These are phyloP conservation scores for Psococerastis gibbosa DNA, from an alignment of 2,888 invertebrate genomes.

Conservation along the genomic window DNA sequence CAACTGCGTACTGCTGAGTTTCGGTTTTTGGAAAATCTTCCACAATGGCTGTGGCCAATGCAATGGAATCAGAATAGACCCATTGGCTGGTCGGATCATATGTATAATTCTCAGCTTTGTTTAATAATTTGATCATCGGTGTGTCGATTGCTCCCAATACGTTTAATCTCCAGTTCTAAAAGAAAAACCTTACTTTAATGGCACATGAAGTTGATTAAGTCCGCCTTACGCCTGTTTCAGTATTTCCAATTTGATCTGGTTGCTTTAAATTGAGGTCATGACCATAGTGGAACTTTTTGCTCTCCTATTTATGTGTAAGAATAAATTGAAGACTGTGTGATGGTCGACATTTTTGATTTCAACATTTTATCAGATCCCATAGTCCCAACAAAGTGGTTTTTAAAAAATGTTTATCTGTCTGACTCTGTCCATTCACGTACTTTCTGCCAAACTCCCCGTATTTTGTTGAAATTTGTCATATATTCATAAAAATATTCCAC, in stretches of 20 bases:
- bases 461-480: too few relatives aligned
- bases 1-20: constrained; percentile 5
- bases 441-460: too few relatives aligned
- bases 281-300: too few relatives aligned
- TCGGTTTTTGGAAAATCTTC: not conserved
- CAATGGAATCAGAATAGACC: constrained; percentile 7
- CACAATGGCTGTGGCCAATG: constrained; percentile 8
- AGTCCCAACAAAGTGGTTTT: too few relatives aligned
- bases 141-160: constrained; percentile 27
- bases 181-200: constrained; percentile 14
- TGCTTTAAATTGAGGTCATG: too few relatives aligned
- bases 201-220: too few relatives aligned
- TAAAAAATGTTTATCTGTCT: too few relatives aligned
- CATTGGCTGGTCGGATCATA: not conserved
- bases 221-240: not conserved
- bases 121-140: constrained; percentile 29
- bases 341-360: too few relatives aligned
- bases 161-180: constrained; percentile 33
- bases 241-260: too few relatives aligned
- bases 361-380: too few relatives aligned
- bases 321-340: constrained; percentile 3
- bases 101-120: constrained; percentile 27
- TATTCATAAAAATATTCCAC: too few relatives aligned
- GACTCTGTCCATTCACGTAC: too few relatives aligned
- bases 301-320: not conserved